Conservation (phyloP, 2,888 invertebrate genomes). For the Eugnorisma glareosa region DNA sequence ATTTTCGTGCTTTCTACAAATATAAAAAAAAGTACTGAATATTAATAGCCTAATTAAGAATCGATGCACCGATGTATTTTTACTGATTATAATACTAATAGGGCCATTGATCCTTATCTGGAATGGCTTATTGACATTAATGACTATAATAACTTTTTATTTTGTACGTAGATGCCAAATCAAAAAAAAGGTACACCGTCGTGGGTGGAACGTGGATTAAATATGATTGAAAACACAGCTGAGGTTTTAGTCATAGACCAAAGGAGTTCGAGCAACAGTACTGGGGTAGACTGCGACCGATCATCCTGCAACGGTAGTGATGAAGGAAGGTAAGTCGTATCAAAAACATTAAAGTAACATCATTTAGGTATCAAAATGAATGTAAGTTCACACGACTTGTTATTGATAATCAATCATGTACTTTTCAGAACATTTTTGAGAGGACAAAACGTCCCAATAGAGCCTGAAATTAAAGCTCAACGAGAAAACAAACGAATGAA, state of each 20-base stretch:
- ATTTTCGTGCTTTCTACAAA: slow-evolving; percentile 39
- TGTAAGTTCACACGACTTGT: neutral
- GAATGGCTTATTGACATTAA: slow-evolving; percentile 34
- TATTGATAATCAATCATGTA: neutral
- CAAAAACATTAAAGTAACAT: neutral
- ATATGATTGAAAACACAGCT: slow-evolving; percentile 88
- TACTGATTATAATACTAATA: slow-evolving; percentile 23
- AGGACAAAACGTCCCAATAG: slow-evolving; percentile 96
- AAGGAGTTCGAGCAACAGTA: slow-evolving; percentile 85
- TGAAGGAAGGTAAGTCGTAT: slow-evolving; percentile 82
- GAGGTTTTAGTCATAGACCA: slow-evolving; percentile 91
- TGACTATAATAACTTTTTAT: slow-evolving; percentile 28
- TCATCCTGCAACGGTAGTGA: slow-evolving; percentile 88
- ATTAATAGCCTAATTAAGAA: slow-evolving; percentile 49
- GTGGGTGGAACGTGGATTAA: slow-evolving; percentile 91
- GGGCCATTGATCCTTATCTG: slow-evolving; percentile 22
- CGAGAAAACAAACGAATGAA: slow-evolving; percentile 95
- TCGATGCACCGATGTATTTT: slow-evolving; percentile 10
- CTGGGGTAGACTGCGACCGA: slow-evolving; percentile 86
- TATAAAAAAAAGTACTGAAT: slow-evolving; percentile 25
- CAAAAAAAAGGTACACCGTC: slow-evolving; percentile 89
- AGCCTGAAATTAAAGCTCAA: slow-evolving; percentile 95
- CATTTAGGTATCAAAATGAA: neutral
- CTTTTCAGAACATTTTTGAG: slow-evolving; percentile 92
- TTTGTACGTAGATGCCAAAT: slow-evolving; percentile 83